Evolutionary conservation across 2,797 vertebrate genomes (phyloP).

Genomic region (Sparus aurata): DNA sequence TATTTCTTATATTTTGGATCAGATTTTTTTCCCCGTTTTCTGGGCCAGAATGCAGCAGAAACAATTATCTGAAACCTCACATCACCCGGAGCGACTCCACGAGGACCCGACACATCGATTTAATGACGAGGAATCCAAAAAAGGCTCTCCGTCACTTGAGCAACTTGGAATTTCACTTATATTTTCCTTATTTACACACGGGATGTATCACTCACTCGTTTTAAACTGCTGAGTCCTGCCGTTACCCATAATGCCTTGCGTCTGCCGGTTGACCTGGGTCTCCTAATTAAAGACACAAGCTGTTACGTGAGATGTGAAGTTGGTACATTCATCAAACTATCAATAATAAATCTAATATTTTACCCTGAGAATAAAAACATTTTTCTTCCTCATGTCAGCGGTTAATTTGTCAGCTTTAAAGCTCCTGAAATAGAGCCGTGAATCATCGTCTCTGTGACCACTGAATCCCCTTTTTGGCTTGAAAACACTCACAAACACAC

Average conservation of each 20-base stretch:
- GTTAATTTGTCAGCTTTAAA: background rate
- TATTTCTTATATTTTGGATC: background rate
- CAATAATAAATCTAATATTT: background rate
- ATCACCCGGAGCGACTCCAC: background rate
- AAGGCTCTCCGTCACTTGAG: background rate
- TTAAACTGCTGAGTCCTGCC: too few species aligned
- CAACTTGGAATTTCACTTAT: background rate
- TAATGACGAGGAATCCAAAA: background rate
- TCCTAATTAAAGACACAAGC: background rate
- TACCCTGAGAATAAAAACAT: background rate
- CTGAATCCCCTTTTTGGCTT: slow-evolving; percentile 30
- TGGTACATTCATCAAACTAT: background rate
- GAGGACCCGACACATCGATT: too few species aligned
- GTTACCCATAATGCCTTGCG: background rate
- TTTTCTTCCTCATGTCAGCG: background rate
- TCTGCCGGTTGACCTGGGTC: too few species aligned
- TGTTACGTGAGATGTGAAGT: too few species aligned
- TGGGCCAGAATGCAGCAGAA: background rate
- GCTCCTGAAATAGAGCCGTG: slow-evolving; percentile 37
- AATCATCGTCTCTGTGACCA: slow-evolving; percentile 28
- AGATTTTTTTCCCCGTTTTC: background rate
- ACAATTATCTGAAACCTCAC: background rate
- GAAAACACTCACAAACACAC: slow-evolving; percentile 42
- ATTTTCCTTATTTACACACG: too few species aligned
- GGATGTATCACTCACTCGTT: too few species aligned